These are phyloP conservation scores for Synanthedon myopaeformis DNA, from an alignment of 2,888 invertebrate species.

Conservation along the genomic window DNA sequence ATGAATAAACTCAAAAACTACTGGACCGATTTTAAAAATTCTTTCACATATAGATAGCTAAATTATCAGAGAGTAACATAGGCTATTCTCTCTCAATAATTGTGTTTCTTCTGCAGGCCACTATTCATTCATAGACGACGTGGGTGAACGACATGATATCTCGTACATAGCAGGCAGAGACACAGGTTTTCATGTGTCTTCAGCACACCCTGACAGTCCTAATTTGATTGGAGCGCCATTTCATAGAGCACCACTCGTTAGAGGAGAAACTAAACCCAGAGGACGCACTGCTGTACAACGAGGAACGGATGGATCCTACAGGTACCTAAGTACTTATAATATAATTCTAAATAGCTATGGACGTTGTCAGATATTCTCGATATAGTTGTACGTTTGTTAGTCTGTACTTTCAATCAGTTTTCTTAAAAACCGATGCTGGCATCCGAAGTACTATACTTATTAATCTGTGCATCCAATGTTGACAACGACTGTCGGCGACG, in stretches of 20 bases:
- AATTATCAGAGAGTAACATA: too few species aligned
- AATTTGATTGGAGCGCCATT: slow-evolving; percentile 74
- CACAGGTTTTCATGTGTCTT: slow-evolving; percentile 81
- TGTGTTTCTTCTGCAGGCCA: slow-evolving; percentile 50
- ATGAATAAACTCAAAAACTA: too few species aligned
- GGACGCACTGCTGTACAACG: slow-evolving; percentile 80
- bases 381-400: too few species aligned
- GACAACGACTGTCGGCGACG: background rate
- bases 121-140: slow-evolving; percentile 80
- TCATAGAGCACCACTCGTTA: slow-evolving; percentile 73
- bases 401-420: too few species aligned
- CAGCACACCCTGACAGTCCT: slow-evolving; percentile 76
- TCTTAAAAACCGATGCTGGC: too few species aligned
- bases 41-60: too few species aligned
- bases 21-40: too few species aligned
- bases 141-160: slow-evolving; percentile 81
- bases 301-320: slow-evolving; percentile 79
- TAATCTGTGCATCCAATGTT: too few species aligned
- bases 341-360: too few species aligned
- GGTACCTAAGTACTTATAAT: slow-evolving; percentile 36
- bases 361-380: too few species aligned
- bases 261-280: slow-evolving; percentile 73
- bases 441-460: too few species aligned
- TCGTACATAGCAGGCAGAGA: slow-evolving; percentile 81
- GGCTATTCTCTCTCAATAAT: too few species aligned